Percentiles rank a stretch among this genome's conserved stretches.
These are phyloP conservation scores for Bursaphelenchus mucronatus DNA, from an alignment of 1,140 invertebrate species.

Conservation along the genomic window DNA sequence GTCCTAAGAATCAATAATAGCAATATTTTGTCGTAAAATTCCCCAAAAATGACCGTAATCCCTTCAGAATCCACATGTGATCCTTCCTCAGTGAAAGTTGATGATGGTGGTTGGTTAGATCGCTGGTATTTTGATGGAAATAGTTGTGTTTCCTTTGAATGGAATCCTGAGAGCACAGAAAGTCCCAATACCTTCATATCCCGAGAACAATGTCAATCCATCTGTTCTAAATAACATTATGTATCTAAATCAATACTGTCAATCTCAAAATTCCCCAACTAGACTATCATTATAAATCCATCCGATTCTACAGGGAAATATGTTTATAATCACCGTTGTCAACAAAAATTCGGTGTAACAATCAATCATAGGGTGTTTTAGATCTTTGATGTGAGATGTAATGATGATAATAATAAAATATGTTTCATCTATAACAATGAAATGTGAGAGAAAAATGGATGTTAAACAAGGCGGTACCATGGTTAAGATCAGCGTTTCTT, in stretches of 20 bases:
- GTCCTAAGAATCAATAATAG: background rate
- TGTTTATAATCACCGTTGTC: no score
- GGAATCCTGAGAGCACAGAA: conserved; percentile 30
- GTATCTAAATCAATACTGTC: background rate
- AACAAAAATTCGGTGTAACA: no score
- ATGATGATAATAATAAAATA: no score
- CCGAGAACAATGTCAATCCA: conserved; percentile 32
- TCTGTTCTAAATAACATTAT: conserved; percentile 25
- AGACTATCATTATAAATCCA: no score
- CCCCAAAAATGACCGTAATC: no score
- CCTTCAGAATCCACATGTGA: conserved; percentile 11
- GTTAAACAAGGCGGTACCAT: no score
- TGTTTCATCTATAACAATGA: no score
- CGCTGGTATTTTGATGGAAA: conserved; percentile 30
- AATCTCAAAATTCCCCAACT: background rate
- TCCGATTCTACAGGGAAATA: no score
- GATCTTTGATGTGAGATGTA: no score
- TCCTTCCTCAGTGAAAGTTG: conserved; percentile 5
- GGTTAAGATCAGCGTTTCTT: no score
- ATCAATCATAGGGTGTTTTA: no score
- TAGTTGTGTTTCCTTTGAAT: conserved; percentile 25
- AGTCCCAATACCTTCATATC: conserved; percentile 27
- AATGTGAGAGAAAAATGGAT: no score
- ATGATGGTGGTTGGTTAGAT: conserved; percentile 34
- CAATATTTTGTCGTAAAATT: background rate